Conservation (phyloP, 2,888 invertebrate genomes). For the Chloromyia formosa region DNA sequence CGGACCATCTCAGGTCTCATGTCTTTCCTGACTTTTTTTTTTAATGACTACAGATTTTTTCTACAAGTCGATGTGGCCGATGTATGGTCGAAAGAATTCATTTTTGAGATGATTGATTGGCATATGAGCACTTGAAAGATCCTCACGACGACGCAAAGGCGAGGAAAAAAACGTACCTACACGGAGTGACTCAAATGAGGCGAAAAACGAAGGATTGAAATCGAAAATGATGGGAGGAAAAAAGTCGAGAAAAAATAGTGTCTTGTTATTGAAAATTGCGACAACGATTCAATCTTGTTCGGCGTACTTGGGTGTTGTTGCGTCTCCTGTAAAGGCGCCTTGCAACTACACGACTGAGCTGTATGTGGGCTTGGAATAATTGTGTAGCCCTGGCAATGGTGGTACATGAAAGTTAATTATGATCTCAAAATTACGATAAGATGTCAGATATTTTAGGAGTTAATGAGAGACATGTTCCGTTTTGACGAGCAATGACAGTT, state of each 20-base stretch:
- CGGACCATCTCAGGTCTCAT: background rate
- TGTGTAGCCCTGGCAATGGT: background rate
- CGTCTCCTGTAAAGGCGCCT: background rate
- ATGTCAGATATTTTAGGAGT: background rate
- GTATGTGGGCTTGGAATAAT: conserved; percentile 31
- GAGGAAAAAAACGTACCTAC: background rate
- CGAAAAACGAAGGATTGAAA: background rate
- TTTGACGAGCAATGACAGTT: conserved; percentile 25
- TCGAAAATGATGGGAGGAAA: background rate
- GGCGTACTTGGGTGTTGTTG: background rate
- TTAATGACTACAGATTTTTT: background rate
- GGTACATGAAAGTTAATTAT: conserved; percentile 31
- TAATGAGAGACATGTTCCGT: background rate
- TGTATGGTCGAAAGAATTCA: conserved; percentile 32
- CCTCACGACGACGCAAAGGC: background rate
- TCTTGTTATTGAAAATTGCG: conserved; percentile 11
- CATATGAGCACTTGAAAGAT: conserved; percentile 37
- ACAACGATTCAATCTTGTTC: background rate
- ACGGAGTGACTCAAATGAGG: no score
- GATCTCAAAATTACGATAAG: conserved; percentile 28
- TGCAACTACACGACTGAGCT: background rate
- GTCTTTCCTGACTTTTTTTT: background rate
- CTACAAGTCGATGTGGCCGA: background rate
- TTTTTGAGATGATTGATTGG: conserved; percentile 37
- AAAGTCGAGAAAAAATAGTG: background rate